Conservation (phyloP, 1,140 invertebrate species). For the Drosophila orena region DNA sequence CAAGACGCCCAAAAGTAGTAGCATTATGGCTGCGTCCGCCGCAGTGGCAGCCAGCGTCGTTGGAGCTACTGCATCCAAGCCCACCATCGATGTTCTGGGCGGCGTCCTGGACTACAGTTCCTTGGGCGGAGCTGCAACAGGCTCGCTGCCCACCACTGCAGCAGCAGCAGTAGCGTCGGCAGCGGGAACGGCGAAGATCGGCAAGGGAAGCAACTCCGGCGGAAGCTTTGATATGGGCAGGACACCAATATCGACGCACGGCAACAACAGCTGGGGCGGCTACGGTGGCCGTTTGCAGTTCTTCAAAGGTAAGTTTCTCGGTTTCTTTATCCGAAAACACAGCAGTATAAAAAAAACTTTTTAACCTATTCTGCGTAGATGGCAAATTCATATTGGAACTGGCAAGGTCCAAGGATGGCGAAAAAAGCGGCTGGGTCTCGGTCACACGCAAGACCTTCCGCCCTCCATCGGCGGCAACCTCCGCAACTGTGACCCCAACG, state of each 20-base stretch:
- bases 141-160: conserved; percentile 19
- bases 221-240: conserved; percentile 75
- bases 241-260: conserved; percentile 77
- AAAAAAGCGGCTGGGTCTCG: conserved; percentile 93
- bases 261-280: conserved; percentile 53
- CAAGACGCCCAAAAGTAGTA: conserved; percentile 61
- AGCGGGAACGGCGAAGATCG: conserved; percentile 36
- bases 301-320: conserved; percentile 85
- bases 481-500: conserved; percentile 86
- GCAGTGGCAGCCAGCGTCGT: conserved; percentile 52
- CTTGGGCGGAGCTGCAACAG: conserved; percentile 46
- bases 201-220: conserved; percentile 34
- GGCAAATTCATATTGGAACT: conserved; percentile 95
- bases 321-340: neutral
- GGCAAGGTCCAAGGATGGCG: conserved; percentile 92
- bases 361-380: conserved; percentile 86
- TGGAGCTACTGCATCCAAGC: conserved; percentile 33
- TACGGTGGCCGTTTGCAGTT: conserved; percentile 86
- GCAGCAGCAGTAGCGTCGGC: conserved; percentile 1
- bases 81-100: conserved; percentile 55
- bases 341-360: neutral
- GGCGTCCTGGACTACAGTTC: conserved; percentile 76
- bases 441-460: conserved; percentile 94
- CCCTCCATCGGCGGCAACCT: conserved; percentile 87
- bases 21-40: conserved; percentile 69